Evolutionary conservation across 1,140 invertebrate species (phyloP).

Genomic region (Physella acuta): DNA sequence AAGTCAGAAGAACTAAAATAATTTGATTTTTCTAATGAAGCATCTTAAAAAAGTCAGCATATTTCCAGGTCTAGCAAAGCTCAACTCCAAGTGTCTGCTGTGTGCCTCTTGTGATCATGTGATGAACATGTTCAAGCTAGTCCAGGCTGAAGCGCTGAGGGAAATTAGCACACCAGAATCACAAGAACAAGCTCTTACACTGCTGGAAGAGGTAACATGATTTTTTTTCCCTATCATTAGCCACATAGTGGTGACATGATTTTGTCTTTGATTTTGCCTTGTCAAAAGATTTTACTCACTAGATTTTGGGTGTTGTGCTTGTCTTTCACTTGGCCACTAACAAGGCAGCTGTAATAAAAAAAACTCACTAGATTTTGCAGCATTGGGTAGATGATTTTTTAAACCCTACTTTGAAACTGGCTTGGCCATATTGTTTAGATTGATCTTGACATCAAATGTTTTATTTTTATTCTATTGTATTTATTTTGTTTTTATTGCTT

Average conservation of each 20-base stretch:
- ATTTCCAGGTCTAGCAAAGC: slow-evolving; percentile 14
- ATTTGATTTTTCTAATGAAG: too few species aligned
- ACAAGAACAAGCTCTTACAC: slow-evolving; percentile 10
- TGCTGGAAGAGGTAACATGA: slow-evolving; percentile 29
- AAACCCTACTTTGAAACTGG: not conserved
- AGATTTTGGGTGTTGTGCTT: too few species aligned
- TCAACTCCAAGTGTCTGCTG: not conserved
- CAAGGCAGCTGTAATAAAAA: too few species aligned
- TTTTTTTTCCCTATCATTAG: not conserved
- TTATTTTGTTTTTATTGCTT: not conserved
- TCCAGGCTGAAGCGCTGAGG: slow-evolving; percentile 5
- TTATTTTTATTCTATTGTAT: slow-evolving; percentile 1
- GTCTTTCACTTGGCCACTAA: too few species aligned
- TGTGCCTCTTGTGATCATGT: slow-evolving; percentile 10
- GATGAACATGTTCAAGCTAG: not conserved
- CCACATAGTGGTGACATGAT: not conserved
- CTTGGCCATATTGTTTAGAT: not conserved
- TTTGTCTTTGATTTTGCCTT: not conserved
- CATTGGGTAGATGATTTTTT: too few species aligned
- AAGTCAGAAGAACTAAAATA: too few species aligned
- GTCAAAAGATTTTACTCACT: not conserved
- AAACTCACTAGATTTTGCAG: too few species aligned
- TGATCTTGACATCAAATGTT: not conserved
- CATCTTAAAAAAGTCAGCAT: not conserved
- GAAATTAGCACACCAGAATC: slow-evolving; percentile 21